phyloP scores from a whole-genome alignment of 2,113 vertebrate species.

The Rhinogobius similis region DNA sequence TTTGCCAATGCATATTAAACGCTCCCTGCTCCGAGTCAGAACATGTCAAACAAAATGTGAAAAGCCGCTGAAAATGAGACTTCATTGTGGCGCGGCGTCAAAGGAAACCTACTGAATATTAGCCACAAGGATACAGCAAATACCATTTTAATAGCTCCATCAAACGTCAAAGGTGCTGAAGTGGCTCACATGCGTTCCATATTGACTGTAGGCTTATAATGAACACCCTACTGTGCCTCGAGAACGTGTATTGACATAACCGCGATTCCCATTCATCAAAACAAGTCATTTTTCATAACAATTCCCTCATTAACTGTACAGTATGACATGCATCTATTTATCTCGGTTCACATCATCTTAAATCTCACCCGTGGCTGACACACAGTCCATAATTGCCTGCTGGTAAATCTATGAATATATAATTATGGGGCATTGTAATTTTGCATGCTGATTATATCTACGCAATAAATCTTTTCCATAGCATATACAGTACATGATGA shows the following conservation, averaged over 20 bases:
- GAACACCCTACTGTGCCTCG: slow-evolving; percentile 12
- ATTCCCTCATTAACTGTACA: slow-evolving; percentile 22
- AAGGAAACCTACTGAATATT: slow-evolving; percentile 25
- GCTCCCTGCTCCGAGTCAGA: slow-evolving; percentile 21
- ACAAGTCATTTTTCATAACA: slow-evolving; percentile 28
- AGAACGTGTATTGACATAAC: slow-evolving; percentile 15
- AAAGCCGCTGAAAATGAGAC: slow-evolving; percentile 36
- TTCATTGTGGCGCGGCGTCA: slow-evolving; percentile 30
- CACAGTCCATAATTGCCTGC: slow-evolving; percentile 26
- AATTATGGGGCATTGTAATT: slow-evolving; percentile 35
- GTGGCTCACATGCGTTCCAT: slow-evolving; percentile 18
- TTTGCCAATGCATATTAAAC: slow-evolving; percentile 8
- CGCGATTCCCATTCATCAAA: slow-evolving; percentile 19
- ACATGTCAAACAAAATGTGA: slow-evolving; percentile 37
- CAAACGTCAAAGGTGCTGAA: slow-evolving; percentile 47
- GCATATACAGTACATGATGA: slow-evolving; percentile 15
- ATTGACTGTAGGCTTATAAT: slow-evolving; percentile 10
- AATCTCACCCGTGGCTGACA: slow-evolving; percentile 26
- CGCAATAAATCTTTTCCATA: slow-evolving; percentile 20
- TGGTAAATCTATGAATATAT: slow-evolving; percentile 47
- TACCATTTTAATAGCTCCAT: slow-evolving; percentile 53
- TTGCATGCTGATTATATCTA: slow-evolving; percentile 26
- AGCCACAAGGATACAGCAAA: slow-evolving; percentile 11
- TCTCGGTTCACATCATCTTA: slow-evolving; percentile 10
- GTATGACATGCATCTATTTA: slow-evolving; percentile 12